These are phyloP conservation scores for Osmerus mordax DNA, from an alignment of 2,113 vertebrate genomes.

Conservation along the genomic window DNA sequence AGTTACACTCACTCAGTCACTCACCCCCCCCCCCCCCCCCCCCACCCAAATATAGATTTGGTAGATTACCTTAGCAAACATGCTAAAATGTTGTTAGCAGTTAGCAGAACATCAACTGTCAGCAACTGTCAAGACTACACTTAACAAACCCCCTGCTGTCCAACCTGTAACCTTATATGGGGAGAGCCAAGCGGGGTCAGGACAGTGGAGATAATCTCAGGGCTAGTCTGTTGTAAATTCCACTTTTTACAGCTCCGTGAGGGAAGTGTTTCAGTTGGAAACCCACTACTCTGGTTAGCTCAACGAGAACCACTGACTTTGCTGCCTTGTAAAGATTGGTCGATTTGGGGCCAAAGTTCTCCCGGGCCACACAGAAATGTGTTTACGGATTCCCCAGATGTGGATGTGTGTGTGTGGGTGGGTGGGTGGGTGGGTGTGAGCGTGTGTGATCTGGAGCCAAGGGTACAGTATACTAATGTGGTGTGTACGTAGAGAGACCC, in stretches of 20 bases:
- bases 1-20: no score
- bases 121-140: background rate
- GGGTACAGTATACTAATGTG: background rate
- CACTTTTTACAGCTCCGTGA: constrained; percentile 21
- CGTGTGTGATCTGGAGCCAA: constrained; percentile 9
- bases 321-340: constrained; percentile 26
- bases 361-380: constrained; percentile 25
- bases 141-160: constrained; percentile 29
- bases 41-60: no score
- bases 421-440: constrained; percentile 6
- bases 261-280: constrained; percentile 7
- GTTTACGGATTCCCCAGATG: background rate
- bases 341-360: constrained; percentile 1
- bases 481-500: background rate
- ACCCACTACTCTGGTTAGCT: constrained; percentile 9
- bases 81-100: background rate
- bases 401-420: constrained; percentile 12
- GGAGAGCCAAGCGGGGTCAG: constrained; percentile 7
- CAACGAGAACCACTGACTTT: constrained; percentile 15
- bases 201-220: constrained; percentile 20
- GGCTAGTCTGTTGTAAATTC: constrained; percentile 33
- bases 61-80: background rate
- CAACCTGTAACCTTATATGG: background rate
- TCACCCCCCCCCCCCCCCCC: no score
- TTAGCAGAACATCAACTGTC: constrained; percentile 10